These are phyloP conservation scores for Cercopithecus petaurista DNA, from an alignment of 2,797 vertebrate species.

Conservation along the genomic window DNA sequence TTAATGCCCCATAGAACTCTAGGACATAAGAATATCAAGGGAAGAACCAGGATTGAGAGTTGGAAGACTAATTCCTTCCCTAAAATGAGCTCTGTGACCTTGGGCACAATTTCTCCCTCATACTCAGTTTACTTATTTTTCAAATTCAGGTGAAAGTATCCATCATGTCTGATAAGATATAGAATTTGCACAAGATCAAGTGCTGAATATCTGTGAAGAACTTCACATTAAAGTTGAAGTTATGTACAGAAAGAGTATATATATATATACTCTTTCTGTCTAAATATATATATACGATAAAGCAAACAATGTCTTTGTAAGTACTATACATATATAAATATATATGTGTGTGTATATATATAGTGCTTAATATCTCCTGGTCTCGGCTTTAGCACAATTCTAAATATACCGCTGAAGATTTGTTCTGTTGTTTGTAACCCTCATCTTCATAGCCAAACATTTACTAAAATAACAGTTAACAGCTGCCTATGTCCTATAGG, in stretches of 20 bases:
- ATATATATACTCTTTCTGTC: not conserved
- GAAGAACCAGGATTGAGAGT: not conserved
- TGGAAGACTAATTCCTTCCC: not conserved
- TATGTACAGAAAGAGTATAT: too few relatives aligned
- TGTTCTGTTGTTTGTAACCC: conserved; percentile 12
- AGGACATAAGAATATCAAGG: not conserved
- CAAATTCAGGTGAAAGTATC: not conserved
- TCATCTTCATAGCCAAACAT: not conserved
- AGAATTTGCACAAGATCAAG: not conserved
- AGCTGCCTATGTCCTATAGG: not conserved
- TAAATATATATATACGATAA: not conserved
- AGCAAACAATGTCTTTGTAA: too few relatives aligned
- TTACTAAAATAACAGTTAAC: not conserved
- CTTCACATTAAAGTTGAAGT: too few relatives aligned
- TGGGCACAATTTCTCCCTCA: not conserved
- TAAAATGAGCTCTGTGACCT: not conserved
- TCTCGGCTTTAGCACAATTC: not conserved
- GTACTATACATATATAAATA: not conserved
- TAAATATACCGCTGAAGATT: not conserved
- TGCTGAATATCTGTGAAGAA: not conserved
- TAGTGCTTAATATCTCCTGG: not conserved
- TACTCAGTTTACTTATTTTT: not conserved
- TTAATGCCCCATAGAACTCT: not conserved
- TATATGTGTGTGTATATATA: not conserved
- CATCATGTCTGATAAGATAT: not conserved